phyloP scores from a whole-genome alignment of 1,140 invertebrate genomes.

The Pissodes strobi region DNA sequence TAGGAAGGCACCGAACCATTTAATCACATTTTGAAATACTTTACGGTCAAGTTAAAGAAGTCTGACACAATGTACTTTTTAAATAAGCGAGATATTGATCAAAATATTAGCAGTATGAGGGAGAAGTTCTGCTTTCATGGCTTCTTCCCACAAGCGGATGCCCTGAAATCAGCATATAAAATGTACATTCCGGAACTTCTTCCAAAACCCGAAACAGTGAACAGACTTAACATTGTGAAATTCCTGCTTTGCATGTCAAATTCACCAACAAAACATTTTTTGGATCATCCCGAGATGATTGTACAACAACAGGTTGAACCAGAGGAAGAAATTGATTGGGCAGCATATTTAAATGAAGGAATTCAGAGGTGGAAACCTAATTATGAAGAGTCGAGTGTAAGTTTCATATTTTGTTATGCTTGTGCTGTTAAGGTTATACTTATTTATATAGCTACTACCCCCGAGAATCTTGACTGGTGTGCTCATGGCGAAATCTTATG shows the following conservation, averaged over 20 bases:
- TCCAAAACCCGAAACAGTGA: conserved; percentile 33
- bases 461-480: no score
- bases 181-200: conserved; percentile 40
- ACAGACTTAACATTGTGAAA: conserved; percentile 43
- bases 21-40: conserved; percentile 40
- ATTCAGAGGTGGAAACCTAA: conserved; percentile 46
- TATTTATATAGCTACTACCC: no score
- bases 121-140: conserved; percentile 52
- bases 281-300: conserved; percentile 43
- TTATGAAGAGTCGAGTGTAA: conserved; percentile 42
- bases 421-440: no score
- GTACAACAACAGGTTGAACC: conserved; percentile 11
- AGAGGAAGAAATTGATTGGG: conserved; percentile 49
- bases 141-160: conserved; percentile 42
- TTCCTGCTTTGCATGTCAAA: conserved; percentile 48
- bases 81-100: conserved; percentile 48
- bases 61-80: conserved; percentile 46
- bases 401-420: conserved; percentile 17
- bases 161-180: conserved; percentile 42
- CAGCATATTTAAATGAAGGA: conserved; percentile 48
- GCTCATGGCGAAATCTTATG: no score
- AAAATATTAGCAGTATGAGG: conserved; percentile 43
- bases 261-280: conserved; percentile 49
- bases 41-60: conserved; percentile 36
- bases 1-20: conserved; percentile 43